Evolutionary conservation across 2,113 vertebrate genomes (phyloP).

Genomic region (Dasypus novemcinctus): DNA sequence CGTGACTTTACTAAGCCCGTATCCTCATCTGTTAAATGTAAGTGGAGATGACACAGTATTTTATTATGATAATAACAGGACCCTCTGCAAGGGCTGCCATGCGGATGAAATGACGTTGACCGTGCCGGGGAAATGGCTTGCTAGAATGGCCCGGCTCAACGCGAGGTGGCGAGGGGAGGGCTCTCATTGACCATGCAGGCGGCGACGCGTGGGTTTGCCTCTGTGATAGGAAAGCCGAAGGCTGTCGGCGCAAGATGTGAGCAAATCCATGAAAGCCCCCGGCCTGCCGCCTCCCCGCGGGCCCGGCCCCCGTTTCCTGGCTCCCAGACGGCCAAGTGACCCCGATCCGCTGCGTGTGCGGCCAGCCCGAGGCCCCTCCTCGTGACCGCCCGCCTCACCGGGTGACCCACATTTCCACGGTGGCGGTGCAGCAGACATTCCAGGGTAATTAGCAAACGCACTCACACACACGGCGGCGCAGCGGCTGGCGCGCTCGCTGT

Average conservation of each 20-base stretch:
- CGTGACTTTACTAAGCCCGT: neutral
- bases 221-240: neutral
- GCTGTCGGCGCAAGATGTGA: neutral
- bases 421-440: constrained; percentile 77
- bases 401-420: constrained; percentile 85
- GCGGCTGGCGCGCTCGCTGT: constrained; percentile 73
- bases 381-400: constrained; percentile 71
- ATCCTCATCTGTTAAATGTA: neutral
- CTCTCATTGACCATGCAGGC: neutral
- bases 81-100: neutral
- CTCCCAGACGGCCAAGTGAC: constrained; percentile 54
- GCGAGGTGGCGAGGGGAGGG: neutral
- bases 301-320: neutral
- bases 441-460: constrained; percentile 82
- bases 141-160: neutral
- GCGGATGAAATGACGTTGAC: neutral
- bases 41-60: accelerated
- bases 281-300: constrained; percentile 1
- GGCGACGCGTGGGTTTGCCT: neutral
- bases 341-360: neutral
- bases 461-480: constrained; percentile 35
- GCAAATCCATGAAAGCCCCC: neutral
- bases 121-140: neutral
- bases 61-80: accelerated
- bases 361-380: constrained; percentile 59